A percentile compares a stretch with the other conserved stretches of the same genome.
phyloP scores from a whole-genome alignment of 2,888 invertebrate genomes.

The Metalampra italica region DNA sequence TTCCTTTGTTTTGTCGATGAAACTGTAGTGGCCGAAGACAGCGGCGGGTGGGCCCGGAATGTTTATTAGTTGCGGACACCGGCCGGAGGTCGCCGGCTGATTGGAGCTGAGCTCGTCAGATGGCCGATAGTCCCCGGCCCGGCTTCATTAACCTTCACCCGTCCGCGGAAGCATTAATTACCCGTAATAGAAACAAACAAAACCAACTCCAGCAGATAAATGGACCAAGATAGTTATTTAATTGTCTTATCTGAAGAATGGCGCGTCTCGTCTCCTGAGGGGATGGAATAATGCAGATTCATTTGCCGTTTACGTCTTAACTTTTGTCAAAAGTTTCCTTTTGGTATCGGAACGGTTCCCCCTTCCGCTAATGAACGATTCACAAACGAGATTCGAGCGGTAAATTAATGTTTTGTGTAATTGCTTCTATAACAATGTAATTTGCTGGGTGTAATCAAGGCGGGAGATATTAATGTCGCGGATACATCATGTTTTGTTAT shows the following conservation, averaged over 20 bases:
- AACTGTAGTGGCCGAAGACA: slow-evolving; percentile 1
- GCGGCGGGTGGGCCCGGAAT: slow-evolving; percentile 7
- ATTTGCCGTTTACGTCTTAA: slow-evolving; percentile 63
- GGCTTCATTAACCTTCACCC: slow-evolving; percentile 68
- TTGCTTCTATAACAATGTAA: slow-evolving; percentile 49
- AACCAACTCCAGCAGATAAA: slow-evolving; percentile 66
- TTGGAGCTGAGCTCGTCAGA: slow-evolving; percentile 38
- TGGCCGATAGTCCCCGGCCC: slow-evolving; percentile 45
- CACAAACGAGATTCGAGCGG: slow-evolving; percentile 57
- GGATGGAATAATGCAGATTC: slow-evolving; percentile 60
- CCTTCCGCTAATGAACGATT: slow-evolving; percentile 64
- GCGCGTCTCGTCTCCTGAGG: slow-evolving; percentile 28
- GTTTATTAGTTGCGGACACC: slow-evolving; percentile 9
- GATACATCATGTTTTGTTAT: slow-evolving; percentile 16
- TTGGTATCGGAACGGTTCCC: slow-evolving; percentile 38
- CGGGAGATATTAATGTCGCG: slow-evolving; percentile 17
- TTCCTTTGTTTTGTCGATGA: slow-evolving; percentile 10
- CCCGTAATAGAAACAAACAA: slow-evolving; percentile 73
- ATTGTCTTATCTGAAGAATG: slow-evolving; percentile 61
- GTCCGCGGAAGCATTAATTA: slow-evolving; percentile 62
- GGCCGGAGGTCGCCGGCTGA: slow-evolving; percentile 16
- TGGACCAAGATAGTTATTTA: slow-evolving; percentile 69
- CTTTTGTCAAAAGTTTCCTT: slow-evolving; percentile 66
- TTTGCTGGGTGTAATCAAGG: slow-evolving; percentile 33
- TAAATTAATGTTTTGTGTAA: slow-evolving; percentile 65